Conservation (phyloP, 2,888 invertebrate species). For the Calephelis perditalis region DNA sequence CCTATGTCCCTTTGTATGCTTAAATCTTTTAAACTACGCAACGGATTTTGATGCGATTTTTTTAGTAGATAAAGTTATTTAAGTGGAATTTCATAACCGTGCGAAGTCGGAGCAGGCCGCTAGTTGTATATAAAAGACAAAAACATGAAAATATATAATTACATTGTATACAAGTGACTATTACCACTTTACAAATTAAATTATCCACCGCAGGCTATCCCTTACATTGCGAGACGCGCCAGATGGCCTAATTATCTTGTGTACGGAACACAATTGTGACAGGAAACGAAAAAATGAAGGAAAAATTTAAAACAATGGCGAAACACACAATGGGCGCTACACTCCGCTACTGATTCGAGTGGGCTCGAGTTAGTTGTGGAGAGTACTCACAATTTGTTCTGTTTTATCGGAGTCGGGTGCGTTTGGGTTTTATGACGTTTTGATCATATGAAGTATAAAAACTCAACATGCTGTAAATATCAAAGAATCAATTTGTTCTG, state of each 20-base stretch:
- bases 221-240: conserved; percentile 27
- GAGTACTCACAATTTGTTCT: conserved; percentile 5
- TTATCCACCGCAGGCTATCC: conserved; percentile 7
- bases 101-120: too few relatives aligned
- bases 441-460: not conserved
- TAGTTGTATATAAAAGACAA: too few relatives aligned
- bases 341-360: not conserved
- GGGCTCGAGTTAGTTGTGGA: not conserved
- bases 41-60: too few relatives aligned
- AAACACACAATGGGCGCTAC: conserved; percentile 14
- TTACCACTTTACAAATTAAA: conserved; percentile 7
- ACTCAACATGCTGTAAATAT: not conserved
- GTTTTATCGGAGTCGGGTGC: too few relatives aligned
- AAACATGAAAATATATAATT: too few relatives aligned
- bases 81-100: too few relatives aligned
- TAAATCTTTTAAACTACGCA: too few relatives aligned
- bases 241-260: conserved; percentile 48
- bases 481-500: too few relatives aligned
- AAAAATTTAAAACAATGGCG: conserved; percentile 29
- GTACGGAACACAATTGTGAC: conserved; percentile 23
- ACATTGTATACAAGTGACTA: not conserved
- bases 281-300: conserved; percentile 28
- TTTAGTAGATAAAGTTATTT: too few relatives aligned
- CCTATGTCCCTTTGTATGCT: too few relatives aligned
- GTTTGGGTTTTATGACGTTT: too few relatives aligned